A percentile compares a stretch with the other conserved stretches of the same genome.
phyloP scores from a whole-genome alignment of 2,888 invertebrate genomes.

The Amphipoea lucens region DNA sequence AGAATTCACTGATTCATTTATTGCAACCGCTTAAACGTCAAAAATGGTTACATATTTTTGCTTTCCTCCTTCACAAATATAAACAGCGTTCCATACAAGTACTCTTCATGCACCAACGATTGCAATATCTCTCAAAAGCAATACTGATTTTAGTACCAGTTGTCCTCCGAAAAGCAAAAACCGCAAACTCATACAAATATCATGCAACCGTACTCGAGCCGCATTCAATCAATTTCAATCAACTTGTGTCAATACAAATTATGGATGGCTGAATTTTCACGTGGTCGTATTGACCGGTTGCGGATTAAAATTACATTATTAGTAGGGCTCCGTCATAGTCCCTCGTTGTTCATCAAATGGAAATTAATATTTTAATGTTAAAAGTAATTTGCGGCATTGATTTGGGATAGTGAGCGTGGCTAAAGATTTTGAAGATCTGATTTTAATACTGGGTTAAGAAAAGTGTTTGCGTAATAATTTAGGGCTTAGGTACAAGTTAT shows the following conservation, averaged over 20 bases:
- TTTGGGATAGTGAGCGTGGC: not conserved
- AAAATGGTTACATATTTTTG: slow-evolving; percentile 7
- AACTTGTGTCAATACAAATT: slow-evolving; percentile 68
- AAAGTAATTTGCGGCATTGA: slow-evolving; percentile 22
- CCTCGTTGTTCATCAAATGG: slow-evolving; percentile 27
- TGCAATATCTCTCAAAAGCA: slow-evolving; percentile 52
- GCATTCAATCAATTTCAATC: slow-evolving; percentile 67
- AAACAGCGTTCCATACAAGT: slow-evolving; percentile 38
- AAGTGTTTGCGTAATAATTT: not conserved
- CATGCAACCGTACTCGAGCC: slow-evolving; percentile 60
- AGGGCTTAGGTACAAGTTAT: not conserved
- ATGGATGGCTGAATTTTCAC: slow-evolving; percentile 66
- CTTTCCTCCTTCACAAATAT: slow-evolving; percentile 20
- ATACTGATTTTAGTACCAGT: slow-evolving; percentile 51
- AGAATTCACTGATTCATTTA: not conserved
- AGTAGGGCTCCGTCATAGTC: slow-evolving; percentile 19
- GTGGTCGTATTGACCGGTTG: slow-evolving; percentile 53
- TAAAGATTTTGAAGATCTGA: not conserved
- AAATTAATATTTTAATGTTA: slow-evolving; percentile 52
- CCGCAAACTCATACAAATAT: slow-evolving; percentile 71
- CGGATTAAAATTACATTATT: slow-evolving; percentile 63
- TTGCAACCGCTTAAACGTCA: not conserved
- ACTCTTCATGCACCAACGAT: slow-evolving; percentile 39
- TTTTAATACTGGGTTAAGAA: not conserved
- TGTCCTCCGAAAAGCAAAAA: slow-evolving; percentile 57